Conservation (phyloP, 2,797 vertebrate genomes). For the Eptatretus atami region DNA sequence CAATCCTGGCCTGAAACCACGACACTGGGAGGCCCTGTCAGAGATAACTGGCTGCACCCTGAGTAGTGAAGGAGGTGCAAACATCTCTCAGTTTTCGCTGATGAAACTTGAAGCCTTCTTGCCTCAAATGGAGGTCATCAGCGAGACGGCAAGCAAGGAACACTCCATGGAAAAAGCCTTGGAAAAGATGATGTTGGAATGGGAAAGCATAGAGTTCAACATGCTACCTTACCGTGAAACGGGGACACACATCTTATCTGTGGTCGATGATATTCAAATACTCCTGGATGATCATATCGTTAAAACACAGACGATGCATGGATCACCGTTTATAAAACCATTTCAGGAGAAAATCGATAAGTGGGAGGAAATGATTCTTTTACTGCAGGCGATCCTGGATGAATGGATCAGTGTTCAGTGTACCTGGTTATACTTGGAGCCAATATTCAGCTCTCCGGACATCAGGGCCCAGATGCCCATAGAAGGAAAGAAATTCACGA, state of each 20-base stretch:
- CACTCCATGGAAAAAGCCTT: conserved; percentile 37
- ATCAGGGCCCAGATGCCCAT: conserved; percentile 56
- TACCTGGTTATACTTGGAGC: conserved; percentile 49
- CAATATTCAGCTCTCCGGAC: conserved; percentile 53
- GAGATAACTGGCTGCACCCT: conserved; percentile 18
- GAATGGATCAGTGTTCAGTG: conserved; percentile 54
- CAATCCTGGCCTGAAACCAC: conserved; percentile 33
- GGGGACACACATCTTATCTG: conserved; percentile 33
- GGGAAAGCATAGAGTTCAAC: conserved; percentile 26
- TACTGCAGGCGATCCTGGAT: conserved; percentile 45
- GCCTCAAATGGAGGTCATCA: conserved; percentile 25
- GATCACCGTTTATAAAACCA: conserved; percentile 42
- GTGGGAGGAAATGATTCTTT: conserved; percentile 37
- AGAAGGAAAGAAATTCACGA: conserved; percentile 27
- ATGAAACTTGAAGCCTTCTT: conserved; percentile 29
- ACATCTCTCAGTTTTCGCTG: conserved; percentile 23
- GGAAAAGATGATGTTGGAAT: conserved; percentile 36
- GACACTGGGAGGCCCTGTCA: conserved; percentile 43
- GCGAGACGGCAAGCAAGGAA: conserved; percentile 40
- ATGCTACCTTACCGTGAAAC: conserved; percentile 32
- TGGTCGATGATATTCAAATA: conserved; percentile 41
- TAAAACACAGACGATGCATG: conserved; percentile 51
- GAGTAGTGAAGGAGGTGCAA: conserved; percentile 17
- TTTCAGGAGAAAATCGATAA: conserved; percentile 33
- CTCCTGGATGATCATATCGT: conserved; percentile 47